These are phyloP conservation scores for Crotalus horridus DNA, from an alignment of 2,113 vertebrate species.

Conservation along the genomic window DNA sequence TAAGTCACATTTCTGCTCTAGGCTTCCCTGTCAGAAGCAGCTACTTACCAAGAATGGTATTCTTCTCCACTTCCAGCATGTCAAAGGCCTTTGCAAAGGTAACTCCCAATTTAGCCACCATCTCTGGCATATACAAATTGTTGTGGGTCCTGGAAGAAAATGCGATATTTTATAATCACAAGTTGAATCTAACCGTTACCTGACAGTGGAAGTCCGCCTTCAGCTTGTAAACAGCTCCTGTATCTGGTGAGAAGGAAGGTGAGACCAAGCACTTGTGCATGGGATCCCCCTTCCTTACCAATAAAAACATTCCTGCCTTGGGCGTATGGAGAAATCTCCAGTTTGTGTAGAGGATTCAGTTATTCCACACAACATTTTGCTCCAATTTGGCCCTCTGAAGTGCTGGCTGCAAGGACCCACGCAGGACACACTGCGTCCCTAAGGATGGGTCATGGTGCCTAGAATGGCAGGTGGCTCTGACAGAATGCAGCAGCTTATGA, in stretches of 20 bases:
- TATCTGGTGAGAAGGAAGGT: slow-evolving; percentile 63
- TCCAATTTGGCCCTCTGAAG: slow-evolving; percentile 48
- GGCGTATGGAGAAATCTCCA: slow-evolving; percentile 61
- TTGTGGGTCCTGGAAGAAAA: slow-evolving; percentile 84
- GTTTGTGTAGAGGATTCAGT: slow-evolving; percentile 53
- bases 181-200: not conserved
- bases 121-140: slow-evolving; percentile 85
- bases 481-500: slow-evolving; percentile 20
- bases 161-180: slow-evolving; percentile 29
- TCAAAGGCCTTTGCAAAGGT: slow-evolving; percentile 82
- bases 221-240: slow-evolving; percentile 63
- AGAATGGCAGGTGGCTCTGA: slow-evolving; percentile 55
- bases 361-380: slow-evolving; percentile 27
- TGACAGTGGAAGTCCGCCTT: slow-evolving; percentile 57
- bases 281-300: slow-evolving; percentile 68
- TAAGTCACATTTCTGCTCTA: not conserved
- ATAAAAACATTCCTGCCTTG: slow-evolving; percentile 44
- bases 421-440: slow-evolving; percentile 39
- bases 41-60: slow-evolving; percentile 84
- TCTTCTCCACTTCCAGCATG: slow-evolving; percentile 88
- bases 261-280: slow-evolving; percentile 64
- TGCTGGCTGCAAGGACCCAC: slow-evolving; percentile 37
- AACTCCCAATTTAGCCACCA: slow-evolving; percentile 83
- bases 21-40: not conserved
- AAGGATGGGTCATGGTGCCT: slow-evolving; percentile 56